Evolutionary conservation across 2,888 invertebrate genomes (phyloP).

Genomic region (Xylota segnis): DNA sequence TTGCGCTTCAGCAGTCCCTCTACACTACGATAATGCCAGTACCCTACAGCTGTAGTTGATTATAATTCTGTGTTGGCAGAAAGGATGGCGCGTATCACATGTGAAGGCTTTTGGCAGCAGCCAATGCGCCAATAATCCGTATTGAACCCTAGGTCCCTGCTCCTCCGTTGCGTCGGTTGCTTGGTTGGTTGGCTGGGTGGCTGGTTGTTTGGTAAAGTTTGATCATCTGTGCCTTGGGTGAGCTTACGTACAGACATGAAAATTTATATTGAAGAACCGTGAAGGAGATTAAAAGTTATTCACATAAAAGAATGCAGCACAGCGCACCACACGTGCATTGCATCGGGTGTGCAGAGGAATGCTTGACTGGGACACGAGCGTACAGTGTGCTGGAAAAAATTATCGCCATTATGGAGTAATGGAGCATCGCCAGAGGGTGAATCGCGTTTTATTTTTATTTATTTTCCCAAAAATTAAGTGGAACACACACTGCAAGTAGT

Average conservation of each 20-base stretch:
- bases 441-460: slow-evolving; percentile 40
- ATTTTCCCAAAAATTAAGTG: slow-evolving; percentile 19
- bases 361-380: background rate
- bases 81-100: slow-evolving; percentile 16
- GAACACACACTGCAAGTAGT: background rate
- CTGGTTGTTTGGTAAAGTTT: slow-evolving; percentile 45
- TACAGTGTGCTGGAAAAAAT: slow-evolving; percentile 42
- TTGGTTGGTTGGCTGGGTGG: slow-evolving; percentile 32
- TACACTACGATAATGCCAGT: slow-evolving; percentile 12
- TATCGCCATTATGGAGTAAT: slow-evolving; percentile 29
- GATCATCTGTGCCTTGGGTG: slow-evolving; percentile 42
- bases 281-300: slow-evolving; percentile 68
- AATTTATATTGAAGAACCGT: slow-evolving; percentile 58
- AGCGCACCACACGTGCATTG: slow-evolving; percentile 34
- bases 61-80: slow-evolving; percentile 64
- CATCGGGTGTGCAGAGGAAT: slow-evolving; percentile 10
- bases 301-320: slow-evolving; percentile 47
- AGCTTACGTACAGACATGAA: slow-evolving; percentile 45
- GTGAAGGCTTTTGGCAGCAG: slow-evolving; percentile 49
- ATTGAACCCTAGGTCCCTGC: slow-evolving; percentile 50
- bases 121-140: slow-evolving; percentile 66
- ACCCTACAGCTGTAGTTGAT: slow-evolving; percentile 48
- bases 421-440: slow-evolving; percentile 27
- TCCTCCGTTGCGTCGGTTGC: background rate
- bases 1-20: slow-evolving; percentile 19